phyloP scores from a whole-genome alignment of 2,113 vertebrate species.

The Rissa tridactyla region DNA sequence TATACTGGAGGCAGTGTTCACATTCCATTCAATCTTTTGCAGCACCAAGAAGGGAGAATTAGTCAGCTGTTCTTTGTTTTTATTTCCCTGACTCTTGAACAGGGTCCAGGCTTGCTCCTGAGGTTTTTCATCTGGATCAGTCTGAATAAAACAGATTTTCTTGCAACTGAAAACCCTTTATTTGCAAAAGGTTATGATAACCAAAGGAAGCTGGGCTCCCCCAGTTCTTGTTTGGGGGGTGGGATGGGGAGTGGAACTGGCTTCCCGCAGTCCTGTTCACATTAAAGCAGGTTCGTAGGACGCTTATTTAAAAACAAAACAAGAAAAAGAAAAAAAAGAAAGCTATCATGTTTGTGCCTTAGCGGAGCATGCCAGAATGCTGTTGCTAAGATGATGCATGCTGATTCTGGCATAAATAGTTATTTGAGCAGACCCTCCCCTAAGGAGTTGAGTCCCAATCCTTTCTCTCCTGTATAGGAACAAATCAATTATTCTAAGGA shows the following conservation, averaged over 20 bases:
- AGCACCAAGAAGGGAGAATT: conserved; percentile 47
- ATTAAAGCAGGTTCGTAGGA: not conserved
- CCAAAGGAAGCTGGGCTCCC: not conserved
- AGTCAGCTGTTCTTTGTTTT: conserved; percentile 71
- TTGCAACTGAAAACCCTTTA: conserved; percentile 27
- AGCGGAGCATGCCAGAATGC: not conserved
- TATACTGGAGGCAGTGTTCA: conserved; percentile 57
- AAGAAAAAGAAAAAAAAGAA: not conserved
- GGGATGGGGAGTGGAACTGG: not conserved
- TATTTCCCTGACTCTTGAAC: conserved; percentile 63
- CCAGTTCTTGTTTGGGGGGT: not conserved
- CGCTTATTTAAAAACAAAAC: not conserved
- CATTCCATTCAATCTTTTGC: conserved; percentile 61
- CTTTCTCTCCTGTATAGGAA: conserved; percentile 28
- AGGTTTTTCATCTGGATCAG: conserved; percentile 60
- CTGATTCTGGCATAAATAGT: conserved; percentile 16
- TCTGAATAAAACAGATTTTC: conserved; percentile 39
- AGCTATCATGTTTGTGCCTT: conserved; percentile 23
- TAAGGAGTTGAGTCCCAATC: not conserved
- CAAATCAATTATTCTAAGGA: conserved; percentile 54
- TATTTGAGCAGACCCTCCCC: conserved; percentile 20
- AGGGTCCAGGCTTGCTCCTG: conserved; percentile 43
- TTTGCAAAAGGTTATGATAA: conserved; percentile 43
- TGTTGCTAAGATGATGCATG: conserved; percentile 45
- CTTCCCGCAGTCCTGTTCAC: not conserved